Evolutionary conservation across 1,140 invertebrate species (phyloP).

Genomic region (Drepana arcuata): DNA sequence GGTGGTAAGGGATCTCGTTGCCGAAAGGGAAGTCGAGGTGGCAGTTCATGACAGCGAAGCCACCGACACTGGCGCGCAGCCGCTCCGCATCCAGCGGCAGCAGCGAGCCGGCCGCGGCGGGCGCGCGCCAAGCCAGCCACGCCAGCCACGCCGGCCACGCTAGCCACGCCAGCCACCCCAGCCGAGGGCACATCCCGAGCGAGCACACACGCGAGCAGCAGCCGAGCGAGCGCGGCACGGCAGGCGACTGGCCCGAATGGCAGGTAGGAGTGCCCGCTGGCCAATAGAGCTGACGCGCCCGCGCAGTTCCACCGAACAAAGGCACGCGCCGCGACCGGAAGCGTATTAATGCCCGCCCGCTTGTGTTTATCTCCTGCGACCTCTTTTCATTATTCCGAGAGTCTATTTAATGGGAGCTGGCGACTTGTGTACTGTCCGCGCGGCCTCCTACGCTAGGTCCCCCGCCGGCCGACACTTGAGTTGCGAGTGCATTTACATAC

Average conservation of each 20-base stretch:
- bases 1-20: slow-evolving; percentile 88
- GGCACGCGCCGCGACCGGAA: slow-evolving; percentile 20
- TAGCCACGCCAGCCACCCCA: background rate
- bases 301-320: slow-evolving; percentile 12
- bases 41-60: slow-evolving; percentile 90
- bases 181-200: background rate
- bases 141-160: slow-evolving; percentile 5
- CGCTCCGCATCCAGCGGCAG: slow-evolving; percentile 59
- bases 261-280: background rate
- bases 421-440: too few species aligned
- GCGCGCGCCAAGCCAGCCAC: slow-evolving; percentile 6
- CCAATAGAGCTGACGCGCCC: slow-evolving; percentile 5
- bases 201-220: background rate
- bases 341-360: slow-evolving; percentile 19
- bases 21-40: slow-evolving; percentile 91
- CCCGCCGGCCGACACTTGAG: too few species aligned
- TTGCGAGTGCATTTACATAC: too few species aligned
- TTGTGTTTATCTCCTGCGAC: slow-evolving; percentile 12
- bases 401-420: slow-evolving; percentile 1
- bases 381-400: slow-evolving; percentile 14
- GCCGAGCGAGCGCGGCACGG: background rate
- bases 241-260: slow-evolving; percentile 1
- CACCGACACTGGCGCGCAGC: slow-evolving; percentile 87
- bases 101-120: slow-evolving; percentile 15
- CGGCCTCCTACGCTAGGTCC: too few species aligned